phyloP scores from a whole-genome alignment of 2,113 vertebrate species.

The Tamias sibiricus region DNA sequence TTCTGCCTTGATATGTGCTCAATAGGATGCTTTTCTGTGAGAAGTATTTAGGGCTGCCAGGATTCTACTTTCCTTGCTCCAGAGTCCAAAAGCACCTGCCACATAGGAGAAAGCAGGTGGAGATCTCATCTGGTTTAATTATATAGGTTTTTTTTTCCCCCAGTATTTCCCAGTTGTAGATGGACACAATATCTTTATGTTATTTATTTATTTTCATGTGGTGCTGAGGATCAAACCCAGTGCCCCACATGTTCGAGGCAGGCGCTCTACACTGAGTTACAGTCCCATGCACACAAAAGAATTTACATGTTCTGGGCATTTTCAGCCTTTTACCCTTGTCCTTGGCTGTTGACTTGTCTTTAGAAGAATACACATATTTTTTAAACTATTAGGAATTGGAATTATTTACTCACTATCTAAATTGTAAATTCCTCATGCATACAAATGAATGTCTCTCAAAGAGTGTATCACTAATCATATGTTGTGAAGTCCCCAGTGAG shows the following conservation, averaged over 20 bases:
- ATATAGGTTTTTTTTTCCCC: background rate
- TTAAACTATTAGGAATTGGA: background rate
- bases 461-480: background rate
- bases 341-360: background rate
- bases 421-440: background rate
- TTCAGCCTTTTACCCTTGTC: background rate
- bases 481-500: background rate
- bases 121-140: background rate
- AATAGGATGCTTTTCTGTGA: background rate
- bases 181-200: no score
- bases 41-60: background rate
- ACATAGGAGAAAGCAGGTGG: background rate
- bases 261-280: no score
- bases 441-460: background rate
- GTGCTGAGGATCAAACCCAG: no score
- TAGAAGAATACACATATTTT: background rate
- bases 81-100: background rate
- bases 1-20: background rate
- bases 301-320: background rate
- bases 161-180: no score
- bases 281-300: background rate
- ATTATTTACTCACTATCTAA: background rate
- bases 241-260: no score
- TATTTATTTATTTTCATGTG: no score
- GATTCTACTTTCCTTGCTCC: background rate